Conservation (phyloP, 1,140 invertebrate species). For the Heliothis subflexa region DNA sequence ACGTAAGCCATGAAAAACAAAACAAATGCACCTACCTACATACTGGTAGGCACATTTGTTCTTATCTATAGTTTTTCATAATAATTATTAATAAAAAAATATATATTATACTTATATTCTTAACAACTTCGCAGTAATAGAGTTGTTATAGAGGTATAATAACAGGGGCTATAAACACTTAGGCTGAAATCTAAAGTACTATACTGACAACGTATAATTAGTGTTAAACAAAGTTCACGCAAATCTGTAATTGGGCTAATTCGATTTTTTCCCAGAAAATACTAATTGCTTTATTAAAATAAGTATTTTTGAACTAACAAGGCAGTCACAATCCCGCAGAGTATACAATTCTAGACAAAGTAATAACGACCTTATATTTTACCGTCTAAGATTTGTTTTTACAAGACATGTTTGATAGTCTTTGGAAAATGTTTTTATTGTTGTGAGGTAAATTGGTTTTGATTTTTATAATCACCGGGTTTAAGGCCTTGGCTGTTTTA, state of each 20-base stretch:
- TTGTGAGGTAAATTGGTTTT: no score
- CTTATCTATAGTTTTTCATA: no score
- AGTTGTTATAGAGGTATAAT: no score
- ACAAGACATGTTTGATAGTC: background rate
- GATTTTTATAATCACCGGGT: no score
- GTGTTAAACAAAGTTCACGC: background rate
- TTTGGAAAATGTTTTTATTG: background rate
- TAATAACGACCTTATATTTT: background rate
- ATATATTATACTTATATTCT: no score
- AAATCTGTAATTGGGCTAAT: slow-evolving; percentile 1
- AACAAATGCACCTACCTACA: background rate
- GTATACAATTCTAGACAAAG: background rate
- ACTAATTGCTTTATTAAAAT: slow-evolving; percentile 19
- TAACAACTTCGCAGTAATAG: no score
- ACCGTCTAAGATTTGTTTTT: background rate
- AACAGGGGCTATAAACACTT: no score
- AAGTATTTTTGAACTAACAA: background rate
- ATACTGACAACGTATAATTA: no score
- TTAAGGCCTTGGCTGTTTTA: no score
- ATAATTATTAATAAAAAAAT: no score
- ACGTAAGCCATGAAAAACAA: background rate
- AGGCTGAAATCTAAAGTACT: no score
- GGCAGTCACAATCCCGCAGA: background rate
- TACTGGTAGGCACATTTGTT: no score
- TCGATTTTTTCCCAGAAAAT: background rate